Percentiles rank a stretch among this genome's conserved stretches.
phyloP scores from a whole-genome alignment of 2,797 vertebrate genomes.

The Chelmon rostratus region DNA sequence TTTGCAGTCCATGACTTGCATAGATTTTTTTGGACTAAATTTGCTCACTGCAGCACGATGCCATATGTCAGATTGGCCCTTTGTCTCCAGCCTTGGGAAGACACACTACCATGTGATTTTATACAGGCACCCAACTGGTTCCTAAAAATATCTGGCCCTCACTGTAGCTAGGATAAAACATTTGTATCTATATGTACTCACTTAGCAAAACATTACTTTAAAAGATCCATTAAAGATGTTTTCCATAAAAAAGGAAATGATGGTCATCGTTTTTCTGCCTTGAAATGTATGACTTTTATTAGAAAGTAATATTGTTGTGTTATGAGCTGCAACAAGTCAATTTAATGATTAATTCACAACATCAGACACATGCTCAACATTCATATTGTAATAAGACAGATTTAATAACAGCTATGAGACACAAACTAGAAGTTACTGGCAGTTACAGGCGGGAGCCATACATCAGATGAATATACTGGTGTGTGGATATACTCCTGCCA shows the following conservation, averaged over 20 bases:
- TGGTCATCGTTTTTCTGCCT: constrained; percentile 20
- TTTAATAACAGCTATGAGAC: background rate
- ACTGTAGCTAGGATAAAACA: constrained; percentile 57
- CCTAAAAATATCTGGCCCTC: constrained; percentile 43
- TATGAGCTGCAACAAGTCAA: background rate
- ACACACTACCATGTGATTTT: constrained; percentile 42
- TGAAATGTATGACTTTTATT: background rate
- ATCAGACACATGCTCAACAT: background rate
- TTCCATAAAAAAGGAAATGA: constrained; percentile 70
- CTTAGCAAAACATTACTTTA: constrained; percentile 49
- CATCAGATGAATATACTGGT: constrained; percentile 49
- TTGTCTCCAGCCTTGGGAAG: constrained; percentile 49
- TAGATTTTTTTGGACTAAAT: constrained; percentile 67
- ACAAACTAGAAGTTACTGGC: background rate
- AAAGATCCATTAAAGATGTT: constrained; percentile 79
- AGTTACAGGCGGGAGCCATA: constrained; percentile 25
- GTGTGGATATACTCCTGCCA: constrained; percentile 31
- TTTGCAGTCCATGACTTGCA: constrained; percentile 50
- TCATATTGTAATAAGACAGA: background rate
- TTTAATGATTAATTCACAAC: background rate
- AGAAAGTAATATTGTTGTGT: background rate
- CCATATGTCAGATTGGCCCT: constrained; percentile 49
- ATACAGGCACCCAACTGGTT: constrained; percentile 52
- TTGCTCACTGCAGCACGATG: constrained; percentile 46
- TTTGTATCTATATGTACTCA: constrained; percentile 73